A percentile compares a stretch with the other conserved stretches of the same genome.
Evolutionary conservation across 2,888 invertebrate species (phyloP).

Genomic region (Drosophila colorata): DNA sequence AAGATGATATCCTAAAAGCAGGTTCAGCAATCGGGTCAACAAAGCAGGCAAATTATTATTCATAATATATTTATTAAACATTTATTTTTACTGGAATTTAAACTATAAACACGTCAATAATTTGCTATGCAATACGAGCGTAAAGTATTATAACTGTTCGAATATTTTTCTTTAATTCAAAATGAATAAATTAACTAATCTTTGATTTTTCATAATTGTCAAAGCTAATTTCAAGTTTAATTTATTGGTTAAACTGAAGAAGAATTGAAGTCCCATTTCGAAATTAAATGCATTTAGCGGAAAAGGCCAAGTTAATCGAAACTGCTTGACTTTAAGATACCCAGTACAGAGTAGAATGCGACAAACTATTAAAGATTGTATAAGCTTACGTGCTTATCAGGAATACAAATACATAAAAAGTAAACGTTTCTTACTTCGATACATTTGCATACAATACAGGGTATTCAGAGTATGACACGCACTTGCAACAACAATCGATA

Average conservation of each 20-base stretch:
- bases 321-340: background rate
- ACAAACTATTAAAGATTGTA: too few species aligned
- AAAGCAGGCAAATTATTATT: background rate
- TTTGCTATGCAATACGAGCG: slow-evolving; percentile 25
- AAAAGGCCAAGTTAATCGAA: too few species aligned
- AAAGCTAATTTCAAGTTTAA: background rate
- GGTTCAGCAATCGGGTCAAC: slow-evolving; percentile 17
- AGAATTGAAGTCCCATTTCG: too few species aligned
- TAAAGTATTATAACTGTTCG: slow-evolving; percentile 29
- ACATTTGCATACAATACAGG: background rate
- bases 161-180: background rate
- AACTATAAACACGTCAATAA: slow-evolving; percentile 41
- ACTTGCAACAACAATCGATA: slow-evolving; percentile 46
- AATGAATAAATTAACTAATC: background rate
- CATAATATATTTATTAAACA: slow-evolving; percentile 32
- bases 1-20: slow-evolving; percentile 13
- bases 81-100: slow-evolving; percentile 37
- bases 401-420: too few species aligned
- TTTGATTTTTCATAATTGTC: slow-evolving; percentile 14
- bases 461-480: slow-evolving; percentile 8
- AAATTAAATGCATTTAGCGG: background rate
- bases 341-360: background rate
- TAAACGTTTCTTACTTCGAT: background rate
- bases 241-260: background rate
- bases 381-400: too few species aligned